Evolutionary conservation across 2,888 invertebrate genomes (phyloP).

Genomic region (Eristalis arbustorum): DNA sequence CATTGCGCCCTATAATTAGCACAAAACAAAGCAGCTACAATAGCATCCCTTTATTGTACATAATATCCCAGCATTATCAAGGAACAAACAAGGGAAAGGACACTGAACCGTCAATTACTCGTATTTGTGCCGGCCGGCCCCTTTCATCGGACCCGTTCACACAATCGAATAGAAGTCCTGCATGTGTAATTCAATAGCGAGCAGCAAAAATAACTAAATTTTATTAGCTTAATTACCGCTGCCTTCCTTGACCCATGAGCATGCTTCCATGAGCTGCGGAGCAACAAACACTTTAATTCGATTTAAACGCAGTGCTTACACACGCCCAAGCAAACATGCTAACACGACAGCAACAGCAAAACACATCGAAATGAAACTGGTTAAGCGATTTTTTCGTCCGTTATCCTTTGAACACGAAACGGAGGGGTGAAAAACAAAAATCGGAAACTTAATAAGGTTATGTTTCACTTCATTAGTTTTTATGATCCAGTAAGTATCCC

Average conservation of each 20-base stretch:
- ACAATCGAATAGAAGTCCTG: slow-evolving; percentile 35
- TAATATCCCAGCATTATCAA: slow-evolving; percentile 48
- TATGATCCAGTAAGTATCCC: slow-evolving; percentile 57
- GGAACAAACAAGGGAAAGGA: slow-evolving; percentile 35
- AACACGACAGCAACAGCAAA: background rate
- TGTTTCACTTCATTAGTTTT: slow-evolving; percentile 61
- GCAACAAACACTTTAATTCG: slow-evolving; percentile 38
- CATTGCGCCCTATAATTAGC: slow-evolving; percentile 49
- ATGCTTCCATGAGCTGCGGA: background rate
- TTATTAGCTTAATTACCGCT: slow-evolving; percentile 45
- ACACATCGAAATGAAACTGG: slow-evolving; percentile 7
- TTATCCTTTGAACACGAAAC: slow-evolving; percentile 7
- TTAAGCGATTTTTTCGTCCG: slow-evolving; percentile 33
- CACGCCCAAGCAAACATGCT: background rate
- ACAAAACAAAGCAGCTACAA: slow-evolving; percentile 41
- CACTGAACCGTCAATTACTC: slow-evolving; percentile 46
- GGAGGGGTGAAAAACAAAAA: slow-evolving; percentile 2
- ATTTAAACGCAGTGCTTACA: background rate
- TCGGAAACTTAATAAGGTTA: slow-evolving; percentile 55
- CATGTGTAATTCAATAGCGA: slow-evolving; percentile 41
- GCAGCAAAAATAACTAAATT: slow-evolving; percentile 28
- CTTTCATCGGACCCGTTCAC: slow-evolving; percentile 22
- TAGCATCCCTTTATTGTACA: slow-evolving; percentile 52
- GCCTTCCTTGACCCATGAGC: background rate
- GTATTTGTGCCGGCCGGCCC: background rate